Percentiles rank a stretch among this genome's conserved stretches.
phyloP scores from a whole-genome alignment of 2,797 vertebrate genomes.

The Chiloscyllium punctatum region DNA sequence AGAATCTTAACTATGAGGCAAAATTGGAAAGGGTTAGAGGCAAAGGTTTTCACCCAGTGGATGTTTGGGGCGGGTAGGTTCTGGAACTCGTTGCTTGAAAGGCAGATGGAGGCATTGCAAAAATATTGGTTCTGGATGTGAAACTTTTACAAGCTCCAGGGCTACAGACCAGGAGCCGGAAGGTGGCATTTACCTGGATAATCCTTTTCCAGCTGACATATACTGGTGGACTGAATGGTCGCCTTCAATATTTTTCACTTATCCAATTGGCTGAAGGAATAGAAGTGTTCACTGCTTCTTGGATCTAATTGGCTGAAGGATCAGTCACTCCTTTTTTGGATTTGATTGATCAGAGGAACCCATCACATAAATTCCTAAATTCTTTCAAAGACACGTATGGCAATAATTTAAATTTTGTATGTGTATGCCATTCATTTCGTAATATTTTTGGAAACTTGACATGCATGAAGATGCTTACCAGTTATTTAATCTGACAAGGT shows the following conservation, averaged over 20 bases:
- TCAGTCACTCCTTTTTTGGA: not conserved
- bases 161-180: not conserved
- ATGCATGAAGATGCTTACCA: not conserved
- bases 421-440: not conserved
- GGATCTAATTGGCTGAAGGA: not conserved
- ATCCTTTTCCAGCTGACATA: not conserved
- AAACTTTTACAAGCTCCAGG: not conserved
- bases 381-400: not conserved
- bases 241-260: not conserved
- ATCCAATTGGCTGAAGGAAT: not conserved
- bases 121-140: too few relatives aligned
- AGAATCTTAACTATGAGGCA: too few relatives aligned
- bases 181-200: not conserved
- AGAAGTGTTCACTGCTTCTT: not conserved
- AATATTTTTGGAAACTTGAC: not conserved
- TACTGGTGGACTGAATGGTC: not conserved
- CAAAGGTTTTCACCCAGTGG: too few relatives aligned
- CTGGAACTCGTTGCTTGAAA: too few relatives aligned
- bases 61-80: too few relatives aligned
- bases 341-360: not conserved
- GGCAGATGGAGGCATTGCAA: too few relatives aligned
- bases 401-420: not conserved
- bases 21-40: too few relatives aligned
- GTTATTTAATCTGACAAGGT: slow-evolving; percentile 5
- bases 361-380: not conserved